These are phyloP conservation scores for Ambastaia sidthimunki DNA, from an alignment of 2,797 vertebrate species.

Conservation along the genomic window DNA sequence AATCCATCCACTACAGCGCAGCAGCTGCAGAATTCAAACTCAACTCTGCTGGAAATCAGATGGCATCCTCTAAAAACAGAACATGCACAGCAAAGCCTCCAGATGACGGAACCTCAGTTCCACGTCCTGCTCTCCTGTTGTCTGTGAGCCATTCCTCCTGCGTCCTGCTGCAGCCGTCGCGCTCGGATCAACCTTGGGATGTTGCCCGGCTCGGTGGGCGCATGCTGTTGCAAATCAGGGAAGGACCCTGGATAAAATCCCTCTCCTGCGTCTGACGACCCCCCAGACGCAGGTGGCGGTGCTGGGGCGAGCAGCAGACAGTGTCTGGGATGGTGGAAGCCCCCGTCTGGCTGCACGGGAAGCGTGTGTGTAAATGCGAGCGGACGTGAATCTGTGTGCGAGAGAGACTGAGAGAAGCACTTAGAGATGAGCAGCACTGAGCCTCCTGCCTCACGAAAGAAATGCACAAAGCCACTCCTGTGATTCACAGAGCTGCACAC, in stretches of 20 bases:
- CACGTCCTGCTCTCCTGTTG: slow-evolving; percentile 45
- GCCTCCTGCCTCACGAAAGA: slow-evolving; percentile 61
- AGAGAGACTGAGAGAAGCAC: slow-evolving; percentile 47
- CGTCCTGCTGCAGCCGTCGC: slow-evolving; percentile 2
- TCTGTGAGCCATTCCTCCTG: slow-evolving; percentile 44
- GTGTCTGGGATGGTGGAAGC: slow-evolving; percentile 58
- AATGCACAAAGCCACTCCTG: slow-evolving; percentile 62
- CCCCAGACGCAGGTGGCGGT: slow-evolving; percentile 36
- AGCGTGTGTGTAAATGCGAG: slow-evolving; percentile 22
- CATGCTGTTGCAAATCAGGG: slow-evolving; percentile 43
- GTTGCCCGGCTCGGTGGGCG: slow-evolving; percentile 2
- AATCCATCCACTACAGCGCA: slow-evolving; percentile 8
- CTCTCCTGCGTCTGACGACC: slow-evolving; percentile 7
- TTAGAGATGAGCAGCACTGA: slow-evolving; percentile 49
- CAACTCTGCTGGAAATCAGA: slow-evolving; percentile 11
- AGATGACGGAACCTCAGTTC: slow-evolving; percentile 41
- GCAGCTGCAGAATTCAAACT: background rate
- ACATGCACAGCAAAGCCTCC: background rate
- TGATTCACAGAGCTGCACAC: slow-evolving; percentile 67
- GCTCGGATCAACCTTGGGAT: slow-evolving; percentile 50
- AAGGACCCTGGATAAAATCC: slow-evolving; percentile 13
- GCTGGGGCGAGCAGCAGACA: slow-evolving; percentile 39
- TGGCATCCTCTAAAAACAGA: background rate
- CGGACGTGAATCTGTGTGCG: background rate
- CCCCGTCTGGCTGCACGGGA: slow-evolving; percentile 61